Conservation (phyloP, 2,113 vertebrate genomes). For the Smithornis capensis region DNA sequence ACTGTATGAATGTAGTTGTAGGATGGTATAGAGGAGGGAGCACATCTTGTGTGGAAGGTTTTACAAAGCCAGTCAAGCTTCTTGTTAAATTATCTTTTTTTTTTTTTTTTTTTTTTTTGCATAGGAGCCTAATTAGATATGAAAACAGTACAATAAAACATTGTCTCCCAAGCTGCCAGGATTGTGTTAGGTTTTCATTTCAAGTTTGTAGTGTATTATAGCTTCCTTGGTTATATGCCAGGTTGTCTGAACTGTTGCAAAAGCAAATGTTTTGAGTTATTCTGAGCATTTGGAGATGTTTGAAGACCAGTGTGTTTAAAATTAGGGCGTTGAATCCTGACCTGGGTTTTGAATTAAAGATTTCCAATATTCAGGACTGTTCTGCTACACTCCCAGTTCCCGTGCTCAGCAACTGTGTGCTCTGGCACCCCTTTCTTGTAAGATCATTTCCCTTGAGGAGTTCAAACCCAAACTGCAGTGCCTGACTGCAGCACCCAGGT, state of each 20-base stretch:
- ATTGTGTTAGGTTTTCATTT: conserved; percentile 5
- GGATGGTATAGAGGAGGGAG: neutral
- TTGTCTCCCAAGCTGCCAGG: neutral
- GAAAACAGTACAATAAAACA: neutral
- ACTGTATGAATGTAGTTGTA: neutral
- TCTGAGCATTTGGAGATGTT: neutral
- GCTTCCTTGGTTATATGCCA: conserved; percentile 19
- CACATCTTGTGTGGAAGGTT: neutral
- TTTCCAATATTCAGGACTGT: neutral
- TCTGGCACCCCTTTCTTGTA: neutral
- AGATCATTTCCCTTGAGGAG: neutral
- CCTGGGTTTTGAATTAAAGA: neutral
- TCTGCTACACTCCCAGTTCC: neutral
- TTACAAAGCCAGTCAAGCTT: neutral
- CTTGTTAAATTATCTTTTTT: neutral
- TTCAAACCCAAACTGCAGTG: neutral
- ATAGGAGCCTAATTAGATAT: neutral
- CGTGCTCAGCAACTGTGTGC: neutral
- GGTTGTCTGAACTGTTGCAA: conserved; percentile 32
- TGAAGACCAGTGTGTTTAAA: neutral
- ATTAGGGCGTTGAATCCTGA: neutral
- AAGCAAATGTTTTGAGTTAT: conserved; percentile 27
- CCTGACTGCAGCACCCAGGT: neutral
- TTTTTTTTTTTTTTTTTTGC: neutral
- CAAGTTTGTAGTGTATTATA: neutral